Conservation (phyloP, 2,113 vertebrate species). For the Otus sunia region DNA sequence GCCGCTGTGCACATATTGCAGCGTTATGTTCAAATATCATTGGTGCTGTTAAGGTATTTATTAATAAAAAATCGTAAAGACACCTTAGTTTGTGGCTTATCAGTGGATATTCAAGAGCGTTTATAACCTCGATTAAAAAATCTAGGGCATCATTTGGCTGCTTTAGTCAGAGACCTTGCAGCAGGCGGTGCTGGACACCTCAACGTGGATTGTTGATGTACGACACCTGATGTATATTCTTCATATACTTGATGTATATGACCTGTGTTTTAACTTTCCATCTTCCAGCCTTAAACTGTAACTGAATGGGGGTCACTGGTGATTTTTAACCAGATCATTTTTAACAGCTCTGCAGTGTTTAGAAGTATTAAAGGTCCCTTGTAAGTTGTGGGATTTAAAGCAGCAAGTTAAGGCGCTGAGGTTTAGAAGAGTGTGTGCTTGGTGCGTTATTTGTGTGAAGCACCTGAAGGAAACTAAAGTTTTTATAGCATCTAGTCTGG, state of each 20-base stretch:
- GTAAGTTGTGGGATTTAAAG: no score
- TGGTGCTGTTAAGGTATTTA: constrained; percentile 78
- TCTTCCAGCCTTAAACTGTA: not conserved
- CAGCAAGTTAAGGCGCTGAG: not conserved
- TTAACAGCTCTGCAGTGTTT: not conserved
- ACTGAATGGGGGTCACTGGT: not conserved
- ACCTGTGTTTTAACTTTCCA: not conserved
- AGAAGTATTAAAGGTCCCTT: rapidly evolving
- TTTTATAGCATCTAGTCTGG: rapidly evolving
- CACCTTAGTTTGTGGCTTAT: constrained; percentile 6
- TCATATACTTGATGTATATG: rapidly evolving
- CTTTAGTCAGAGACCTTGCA: not conserved
- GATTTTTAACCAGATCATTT: not conserved
- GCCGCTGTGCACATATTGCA: constrained; percentile 17
- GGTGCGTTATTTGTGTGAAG: not conserved
- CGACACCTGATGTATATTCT: not conserved
- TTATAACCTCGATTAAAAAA: not conserved
- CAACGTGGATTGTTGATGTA: rapidly evolving
- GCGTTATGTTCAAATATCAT: constrained; percentile 46
- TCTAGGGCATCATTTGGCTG: rapidly evolving
- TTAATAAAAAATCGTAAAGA: constrained; percentile 74
- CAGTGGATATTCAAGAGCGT: not conserved
- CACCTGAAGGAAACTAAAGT: not conserved
- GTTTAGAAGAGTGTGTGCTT: rapidly evolving
- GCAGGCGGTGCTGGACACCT: rapidly evolving